Base-by-base conservation (phyloP, 23 tunicate genomes). In the Phallusia fumigata region DNA sequence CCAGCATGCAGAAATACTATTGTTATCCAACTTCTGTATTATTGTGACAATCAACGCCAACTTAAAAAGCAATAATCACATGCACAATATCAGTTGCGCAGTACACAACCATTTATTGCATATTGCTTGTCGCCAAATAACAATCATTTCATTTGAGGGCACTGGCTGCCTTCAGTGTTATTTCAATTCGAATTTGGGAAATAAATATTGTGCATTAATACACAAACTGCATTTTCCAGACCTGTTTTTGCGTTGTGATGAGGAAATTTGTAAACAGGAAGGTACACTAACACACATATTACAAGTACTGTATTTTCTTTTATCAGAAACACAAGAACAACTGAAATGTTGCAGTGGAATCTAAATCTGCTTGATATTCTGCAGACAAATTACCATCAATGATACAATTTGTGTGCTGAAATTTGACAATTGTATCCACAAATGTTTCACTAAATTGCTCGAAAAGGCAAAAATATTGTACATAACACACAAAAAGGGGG, bases 1-100 rank as follows among this genome's bases (percentile, higher is more conserved):
- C n/a, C n/a, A n/a, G n/a, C n/a, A n/a, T n/a, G n/a, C n/a, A n/a
- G n/a, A n/a, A n/a, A n/a, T 40, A 10, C 47, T 10, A 24, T 58
- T 58, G 13, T 58, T 58, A 13, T 58, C 28, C 69, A 58, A 58
- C 69, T 6, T 24, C 69, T 58, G 69, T 58, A 58, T 58, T 58
- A 21, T 51, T 58, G 28, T 21, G 69, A 58, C 69, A 58, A 58
- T 58, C 69, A 58, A 58, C 69, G 69, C 69, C 69, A 58, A 13
- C 69, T 58, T 22, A 58, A 13, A 24, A 22, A 58, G 28, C 69
- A 22, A 6, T 58, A 58, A 58, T 58, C 69, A 58, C 69, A 58
- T 58, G 69, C 69, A 58, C 11, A 58, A 21, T 13, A 24, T 58
- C 3, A 24, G 5, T 1, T 24, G 69, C 15, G 13, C 13, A 40